Base-by-base conservation (phyloP, 2,888 invertebrate species). In the Blastobasis lacticolella region DNA sequence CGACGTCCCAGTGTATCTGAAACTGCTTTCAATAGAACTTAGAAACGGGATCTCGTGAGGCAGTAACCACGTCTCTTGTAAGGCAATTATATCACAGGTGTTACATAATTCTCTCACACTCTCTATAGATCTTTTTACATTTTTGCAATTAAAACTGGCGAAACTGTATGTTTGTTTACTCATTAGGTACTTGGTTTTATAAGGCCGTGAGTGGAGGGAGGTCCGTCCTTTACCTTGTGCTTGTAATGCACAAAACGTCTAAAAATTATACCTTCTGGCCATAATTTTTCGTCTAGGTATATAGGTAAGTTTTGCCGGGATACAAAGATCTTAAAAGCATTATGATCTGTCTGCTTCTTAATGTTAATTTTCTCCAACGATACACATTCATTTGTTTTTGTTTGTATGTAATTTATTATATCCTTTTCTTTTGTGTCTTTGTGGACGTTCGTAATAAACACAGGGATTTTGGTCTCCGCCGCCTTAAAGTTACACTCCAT, bases 181-280 rank as follows among this genome's bases (percentile, higher is more conserved):
- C 44, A 49, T 47, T 45, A 45, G 38, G 38, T 42, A n/a, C n/a
- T 6, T 10, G 37, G 10, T 8, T 38, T 10, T 37, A 10, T n/a
- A n/a, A n/a, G 38, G 36, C 47, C 47, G 45, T 47, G 6, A 6
- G 5, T 42, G 10, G 43, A 5, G 7, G 5, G 40, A 9, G 38
- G 37, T 37, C 37, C 10, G 8, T 8, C 5, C 38, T n/a, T n/a
- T 38, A 9, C 37, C 45, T 37, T 52, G 10, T 49, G 7, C 10
- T 48, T 52, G 47, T 51, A 56, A 52, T 57, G 41, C 6, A 60
- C 51, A 54, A 60, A 60, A 6, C 43, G 43, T 10, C 57, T 38
- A 37, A 60, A 58, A 36, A 54, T 54, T 36, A 60, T 54, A 5
- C 60, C 57, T 10, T 52, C 10, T 0, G 60, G 58, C 60, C 57